Evolutionary conservation across 2,888 invertebrate genomes (phyloP).

Genomic region (Loripinus fragilis): DNA sequence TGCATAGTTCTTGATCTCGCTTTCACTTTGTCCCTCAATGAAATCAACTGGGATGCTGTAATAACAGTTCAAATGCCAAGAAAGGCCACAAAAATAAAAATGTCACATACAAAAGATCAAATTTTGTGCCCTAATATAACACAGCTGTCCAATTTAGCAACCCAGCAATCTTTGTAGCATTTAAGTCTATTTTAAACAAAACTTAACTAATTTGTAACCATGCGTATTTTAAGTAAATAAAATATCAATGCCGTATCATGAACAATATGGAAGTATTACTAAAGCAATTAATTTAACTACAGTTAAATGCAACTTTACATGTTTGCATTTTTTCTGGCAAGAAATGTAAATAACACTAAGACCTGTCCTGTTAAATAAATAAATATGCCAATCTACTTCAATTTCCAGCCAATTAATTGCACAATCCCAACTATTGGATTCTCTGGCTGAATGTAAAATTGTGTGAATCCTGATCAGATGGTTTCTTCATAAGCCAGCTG

Average conservation of each 20-base stretch:
- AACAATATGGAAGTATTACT: background rate
- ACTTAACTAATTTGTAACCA: constrained; percentile 13
- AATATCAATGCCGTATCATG: background rate
- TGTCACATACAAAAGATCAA: background rate
- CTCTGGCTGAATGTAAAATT: too few relatives aligned
- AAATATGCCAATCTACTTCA: too few relatives aligned
- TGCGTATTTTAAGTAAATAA: background rate
- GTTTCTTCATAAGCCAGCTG: too few relatives aligned
- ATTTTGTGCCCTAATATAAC: constrained; percentile 3
- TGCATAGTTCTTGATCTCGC: too few relatives aligned
- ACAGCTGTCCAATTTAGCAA: constrained; percentile 7
- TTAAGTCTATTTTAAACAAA: background rate
- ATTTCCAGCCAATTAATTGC: too few relatives aligned
- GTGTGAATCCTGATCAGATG: too few relatives aligned
- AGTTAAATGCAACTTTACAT: too few relatives aligned
- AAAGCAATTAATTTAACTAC: too few relatives aligned
- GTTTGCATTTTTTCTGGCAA: too few relatives aligned
- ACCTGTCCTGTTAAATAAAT: too few relatives aligned
- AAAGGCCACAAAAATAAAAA: constrained; percentile 25
- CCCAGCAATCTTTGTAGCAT: background rate
- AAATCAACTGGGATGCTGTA: constrained; percentile 10
- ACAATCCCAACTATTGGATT: too few relatives aligned
- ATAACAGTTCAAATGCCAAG: constrained; percentile 59
- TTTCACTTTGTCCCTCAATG: background rate
- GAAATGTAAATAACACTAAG: too few relatives aligned